These are phyloP conservation scores for Holotrichia oblita DNA, from an alignment of 1,140 invertebrate genomes.

Conservation along the genomic window DNA sequence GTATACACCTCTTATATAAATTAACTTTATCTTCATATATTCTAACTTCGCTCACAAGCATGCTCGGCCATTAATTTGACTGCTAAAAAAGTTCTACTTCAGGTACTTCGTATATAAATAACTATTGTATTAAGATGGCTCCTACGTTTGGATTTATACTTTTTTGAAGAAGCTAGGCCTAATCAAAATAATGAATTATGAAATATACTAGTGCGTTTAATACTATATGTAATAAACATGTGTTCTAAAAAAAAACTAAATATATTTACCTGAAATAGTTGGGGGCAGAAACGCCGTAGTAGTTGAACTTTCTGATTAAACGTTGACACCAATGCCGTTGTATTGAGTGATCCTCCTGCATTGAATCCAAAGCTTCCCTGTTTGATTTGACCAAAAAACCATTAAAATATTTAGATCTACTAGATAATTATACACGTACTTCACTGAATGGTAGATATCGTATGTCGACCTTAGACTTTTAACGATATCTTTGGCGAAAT, in stretches of 20 bases:
- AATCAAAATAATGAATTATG: too few relatives aligned
- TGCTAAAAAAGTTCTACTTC: too few relatives aligned
- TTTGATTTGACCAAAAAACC: constrained; percentile 14
- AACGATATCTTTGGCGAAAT: constrained; percentile 33
- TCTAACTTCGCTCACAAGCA: too few relatives aligned
- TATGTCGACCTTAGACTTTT: constrained; percentile 38
- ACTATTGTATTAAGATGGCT: too few relatives aligned
- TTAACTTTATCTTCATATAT: too few relatives aligned
- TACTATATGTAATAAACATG: background rate
- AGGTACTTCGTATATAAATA: too few relatives aligned
- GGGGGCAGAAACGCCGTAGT: constrained; percentile 52
- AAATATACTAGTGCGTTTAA: background rate
- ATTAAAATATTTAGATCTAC: background rate
- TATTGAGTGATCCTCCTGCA: constrained; percentile 19
- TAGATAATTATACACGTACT: constrained; percentile 8
- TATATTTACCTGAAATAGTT: constrained; percentile 58
- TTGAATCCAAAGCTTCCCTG: constrained; percentile 29
- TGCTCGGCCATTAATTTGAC: too few relatives aligned
- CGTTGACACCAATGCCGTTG: constrained; percentile 13
- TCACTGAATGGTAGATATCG: constrained; percentile 32
- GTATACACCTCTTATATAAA: too few relatives aligned
- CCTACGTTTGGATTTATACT: too few relatives aligned
- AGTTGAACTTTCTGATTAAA: constrained; percentile 40
- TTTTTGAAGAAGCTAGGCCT: too few relatives aligned
- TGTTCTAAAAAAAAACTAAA: too few relatives aligned